Evolutionary conservation across 1,140 invertebrate genomes (phyloP), one percentile per base, ranked within the genome.

Genomic region (Drosophila parabipectinata): DNA sequence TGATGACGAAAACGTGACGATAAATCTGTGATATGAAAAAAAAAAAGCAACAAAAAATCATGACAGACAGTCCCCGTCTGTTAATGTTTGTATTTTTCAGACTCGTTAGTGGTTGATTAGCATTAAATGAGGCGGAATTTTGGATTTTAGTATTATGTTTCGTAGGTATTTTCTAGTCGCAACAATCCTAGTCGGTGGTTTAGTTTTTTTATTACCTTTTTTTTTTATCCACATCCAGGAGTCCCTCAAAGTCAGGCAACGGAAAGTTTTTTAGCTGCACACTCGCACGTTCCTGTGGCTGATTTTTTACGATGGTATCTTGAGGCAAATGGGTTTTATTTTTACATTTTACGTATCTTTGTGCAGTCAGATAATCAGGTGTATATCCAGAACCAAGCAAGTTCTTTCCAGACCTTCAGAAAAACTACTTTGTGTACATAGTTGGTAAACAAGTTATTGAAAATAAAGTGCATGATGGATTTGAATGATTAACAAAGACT

Each of bases 1-100:
- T 10, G 9, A 14, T n/a, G 8, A 10, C 15, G 30, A 64, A 34
- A 32, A 56, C 57, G 59, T 68, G 61, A 21, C 21, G 21, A 74
- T 78, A 64, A 54, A 72, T 79, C 55, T 56, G 50, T 24, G 45
- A 66, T 75, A 67, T 58, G 14, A 47, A 51, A 32, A n/a, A n/a
- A n/a, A n/a, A 18, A 76, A 57, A 56, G 0, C 5, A 7, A 45
- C 66, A 58, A 67, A 57, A 50, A 48, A 69, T 71, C 79, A 59
- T 75, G 79, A 68, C 56, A 53, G 34, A 54, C 28, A 14, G n/a
- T 7, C 26, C 5, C 39, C 14, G 14, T 44, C 28, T 45, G 56
- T 12, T 37, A 37, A 37, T 37, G 34, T 37, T 37, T 37, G 34
- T 44, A 28, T 45, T 18, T 28, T 15, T 21, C 28, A 34, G 18